These are phyloP conservation scores for Barypeithes pellucidus DNA, from an alignment of 2,888 invertebrate genomes.

Conservation along the genomic window DNA sequence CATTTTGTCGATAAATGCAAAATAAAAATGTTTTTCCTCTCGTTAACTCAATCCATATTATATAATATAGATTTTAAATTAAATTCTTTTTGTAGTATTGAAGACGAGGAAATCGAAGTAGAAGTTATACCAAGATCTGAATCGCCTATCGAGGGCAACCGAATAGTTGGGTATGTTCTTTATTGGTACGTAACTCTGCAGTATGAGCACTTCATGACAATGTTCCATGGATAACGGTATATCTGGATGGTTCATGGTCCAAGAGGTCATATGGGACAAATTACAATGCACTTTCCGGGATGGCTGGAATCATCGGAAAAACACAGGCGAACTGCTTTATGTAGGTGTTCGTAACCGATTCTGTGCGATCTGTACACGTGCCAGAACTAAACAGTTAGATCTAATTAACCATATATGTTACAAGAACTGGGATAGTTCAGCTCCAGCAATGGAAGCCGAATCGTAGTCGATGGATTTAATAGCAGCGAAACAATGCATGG, in stretches of 20 bases:
- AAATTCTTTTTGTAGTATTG: slow-evolving; percentile 14
- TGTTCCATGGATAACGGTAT: slow-evolving; percentile 49
- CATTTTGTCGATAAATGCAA: no score
- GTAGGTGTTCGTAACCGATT: slow-evolving; percentile 56
- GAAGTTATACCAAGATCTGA: neutral
- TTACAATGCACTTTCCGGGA: slow-evolving; percentile 56
- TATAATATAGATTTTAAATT: neutral
- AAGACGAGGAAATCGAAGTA: neutral
- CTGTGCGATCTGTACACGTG: slow-evolving; percentile 50
- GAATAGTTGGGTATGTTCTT: slow-evolving; percentile 54
- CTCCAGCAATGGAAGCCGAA: slow-evolving; percentile 55
- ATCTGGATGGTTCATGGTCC: slow-evolving; percentile 58
- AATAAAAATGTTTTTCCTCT: no score
- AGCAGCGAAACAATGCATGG: slow-evolving; percentile 52
- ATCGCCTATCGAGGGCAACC: slow-evolving; percentile 12
- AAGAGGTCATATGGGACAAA: slow-evolving; percentile 57
- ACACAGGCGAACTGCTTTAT: slow-evolving; percentile 52
- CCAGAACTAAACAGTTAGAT: neutral
- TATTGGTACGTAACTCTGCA: slow-evolving; percentile 43
- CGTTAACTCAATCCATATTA: no score
- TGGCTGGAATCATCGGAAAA: slow-evolving; percentile 54
- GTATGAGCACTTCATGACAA: slow-evolving; percentile 35
- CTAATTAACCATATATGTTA: slow-evolving; percentile 43
- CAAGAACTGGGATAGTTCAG: slow-evolving; percentile 54
- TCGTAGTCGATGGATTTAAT: slow-evolving; percentile 54